Evolutionary conservation across 2,888 invertebrate species (phyloP).

Genomic region (Helicoverpa assulta): DNA sequence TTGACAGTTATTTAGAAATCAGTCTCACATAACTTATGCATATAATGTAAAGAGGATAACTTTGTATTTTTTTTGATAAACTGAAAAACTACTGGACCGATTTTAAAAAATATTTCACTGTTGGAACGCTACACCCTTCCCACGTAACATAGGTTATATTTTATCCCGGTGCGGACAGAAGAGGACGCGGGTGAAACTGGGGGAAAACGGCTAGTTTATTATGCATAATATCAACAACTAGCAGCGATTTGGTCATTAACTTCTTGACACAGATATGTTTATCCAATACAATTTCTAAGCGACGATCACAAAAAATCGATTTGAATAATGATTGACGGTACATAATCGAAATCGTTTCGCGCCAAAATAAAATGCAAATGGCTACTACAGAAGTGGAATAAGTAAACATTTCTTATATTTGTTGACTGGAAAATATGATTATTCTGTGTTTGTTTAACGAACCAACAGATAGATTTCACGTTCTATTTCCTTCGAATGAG

Average conservation of each 20-base stretch:
- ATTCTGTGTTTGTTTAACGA: slow-evolving; percentile 46
- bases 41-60: too few species aligned
- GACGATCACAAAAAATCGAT: slow-evolving; percentile 53
- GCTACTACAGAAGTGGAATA: slow-evolving; percentile 32
- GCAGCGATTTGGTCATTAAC: slow-evolving; percentile 57
- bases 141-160: too few species aligned
- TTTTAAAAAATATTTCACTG: too few species aligned
- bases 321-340: slow-evolving; percentile 52
- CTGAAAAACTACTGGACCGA: too few species aligned
- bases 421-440: slow-evolving; percentile 16
- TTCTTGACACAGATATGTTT: slow-evolving; percentile 58
- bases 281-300: slow-evolving; percentile 47
- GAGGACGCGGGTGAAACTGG: too few species aligned
- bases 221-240: slow-evolving; percentile 37
- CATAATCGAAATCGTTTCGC: slow-evolving; percentile 34
- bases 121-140: too few species aligned
- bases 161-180: too few species aligned
- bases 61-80: too few species aligned
- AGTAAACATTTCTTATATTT: slow-evolving; percentile 15
- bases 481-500: slow-evolving; percentile 55
- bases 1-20: too few species aligned
- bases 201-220: too few species aligned
- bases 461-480: slow-evolving; percentile 45
- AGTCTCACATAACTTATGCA: slow-evolving; percentile 33
- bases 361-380: slow-evolving; percentile 49